These are phyloP conservation scores for Lissonota sp. DNA, from an alignment of 2,888 invertebrate genomes.

Conservation along the genomic window DNA sequence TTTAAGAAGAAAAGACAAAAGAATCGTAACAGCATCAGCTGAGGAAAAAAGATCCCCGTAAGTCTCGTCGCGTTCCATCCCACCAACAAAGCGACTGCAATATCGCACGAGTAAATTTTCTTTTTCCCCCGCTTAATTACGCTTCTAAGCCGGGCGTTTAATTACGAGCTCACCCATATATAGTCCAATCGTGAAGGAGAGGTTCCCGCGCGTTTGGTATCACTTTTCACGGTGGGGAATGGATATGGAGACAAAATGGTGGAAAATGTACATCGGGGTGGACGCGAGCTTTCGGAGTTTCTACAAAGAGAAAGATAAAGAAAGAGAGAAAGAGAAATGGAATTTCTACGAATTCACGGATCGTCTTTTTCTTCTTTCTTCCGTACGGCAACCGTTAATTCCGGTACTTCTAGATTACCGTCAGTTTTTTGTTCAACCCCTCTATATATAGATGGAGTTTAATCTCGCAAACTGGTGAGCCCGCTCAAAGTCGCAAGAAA, in stretches of 20 bases:
- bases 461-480: slow-evolving; percentile 63
- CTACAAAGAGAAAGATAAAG: slow-evolving; percentile 5
- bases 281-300: background rate
- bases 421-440: slow-evolving; percentile 47
- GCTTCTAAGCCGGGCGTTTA: slow-evolving; percentile 58
- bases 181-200: slow-evolving; percentile 26
- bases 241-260: slow-evolving; percentile 49
- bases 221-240: slow-evolving; percentile 53
- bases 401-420: slow-evolving; percentile 61
- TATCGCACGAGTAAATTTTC: slow-evolving; percentile 56
- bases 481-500: slow-evolving; percentile 58
- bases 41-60: slow-evolving; percentile 4
- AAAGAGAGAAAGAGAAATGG: slow-evolving; percentile 12
- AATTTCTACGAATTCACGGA: slow-evolving; percentile 13
- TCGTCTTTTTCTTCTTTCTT: slow-evolving; percentile 6
- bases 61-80: background rate
- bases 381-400: slow-evolving; percentile 41
- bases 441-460: slow-evolving; percentile 52
- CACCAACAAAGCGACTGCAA: slow-evolving; percentile 27
- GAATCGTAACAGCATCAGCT: slow-evolving; percentile 15
- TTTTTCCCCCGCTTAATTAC: slow-evolving; percentile 58
- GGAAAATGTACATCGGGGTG: slow-evolving; percentile 33
- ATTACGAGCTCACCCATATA: slow-evolving; percentile 65
- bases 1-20: slow-evolving; percentile 27
- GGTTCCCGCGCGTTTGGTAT: slow-evolving; percentile 40